Evolutionary conservation across 2,797 vertebrate species (phyloP), one percentile per base, ranked within the genome.

Genomic region (Sebastes hopkinsi): DNA sequence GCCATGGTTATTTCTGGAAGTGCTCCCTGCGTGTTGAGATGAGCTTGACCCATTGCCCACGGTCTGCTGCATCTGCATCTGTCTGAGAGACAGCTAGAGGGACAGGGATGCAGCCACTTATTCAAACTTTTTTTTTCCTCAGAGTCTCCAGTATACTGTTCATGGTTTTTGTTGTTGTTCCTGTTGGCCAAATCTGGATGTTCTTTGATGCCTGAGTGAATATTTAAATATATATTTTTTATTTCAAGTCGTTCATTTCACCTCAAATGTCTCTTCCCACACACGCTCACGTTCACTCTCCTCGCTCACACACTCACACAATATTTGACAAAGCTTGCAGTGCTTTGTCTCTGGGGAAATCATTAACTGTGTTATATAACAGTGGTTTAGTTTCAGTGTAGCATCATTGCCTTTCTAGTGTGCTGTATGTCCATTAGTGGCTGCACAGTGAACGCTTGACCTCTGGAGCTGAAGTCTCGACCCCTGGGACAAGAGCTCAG

Each of bases 291-390:
- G 29, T 46, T 64, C 10, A 29, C 61, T 56, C 36, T 42, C 67
- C 69, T 68, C 2, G 3, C 25, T 64, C 42, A 30, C n/a, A 67
- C 72, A 67, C 72, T 82, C 29, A 16, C 69, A 60, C 62, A 75
- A 65, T 74, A 55, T 89, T 87, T 85, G 86, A 72, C 81, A 85
- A 80, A 77, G 79, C 72, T 75, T 20, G 52, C 69, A 25, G 36
- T 30, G 67, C 42, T 56, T 74, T 10, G 9, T 87, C 79, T 86
- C 82, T 22, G 64, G 84, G 88, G 87, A 89, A 94, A 95, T 94
- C 90, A 94, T 94, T 94, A 91, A 94, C 91, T 36, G 60, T 38
- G 77, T 94, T 94, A 87, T 78, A 36, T 92, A 93, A 94, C 74
- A 66, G 22, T 13, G 54, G 34, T 84, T 88, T 81, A 72, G 87